Evolutionary conservation across 2,797 vertebrate genomes (phyloP), one percentile per base, ranked within the genome.

Genomic region (Hippoglossus hippoglossus): DNA sequence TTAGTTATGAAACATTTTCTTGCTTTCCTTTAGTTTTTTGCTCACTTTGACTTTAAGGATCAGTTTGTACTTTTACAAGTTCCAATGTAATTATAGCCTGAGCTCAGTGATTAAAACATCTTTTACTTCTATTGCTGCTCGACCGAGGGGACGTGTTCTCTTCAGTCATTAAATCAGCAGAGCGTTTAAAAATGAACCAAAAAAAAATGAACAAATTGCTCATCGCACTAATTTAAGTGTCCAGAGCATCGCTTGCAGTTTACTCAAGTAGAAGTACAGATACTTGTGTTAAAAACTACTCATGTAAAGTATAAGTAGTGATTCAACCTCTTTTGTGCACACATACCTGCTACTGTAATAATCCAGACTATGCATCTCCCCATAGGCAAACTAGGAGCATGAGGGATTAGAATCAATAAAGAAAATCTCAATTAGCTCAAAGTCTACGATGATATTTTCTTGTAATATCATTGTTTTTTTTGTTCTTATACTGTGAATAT

Each of bases 161-260:
- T 57, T 44, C 51, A 7, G 10, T 52, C 50, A 52, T 6, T 11
- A 26, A 21, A 25, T 53, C 51, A 53, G 5, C 51, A 9, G 47
- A 41, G 12, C 13, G 39, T 41, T 41, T 41, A 34, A 34, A 34
- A 11, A 13, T 41, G 12, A 21, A 49, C 7, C 47, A 15, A n/a
- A 11, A 21, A 56, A 83, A 66, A 22, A 9, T 34, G 51, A 60
- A 60, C 67, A 65, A 28, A 36, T 41, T 68, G 58, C 52, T 65
- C 36, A 36, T 9, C 36, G 46, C 52, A 28, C 24, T 55, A 53
- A 82, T 77, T 58, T 41, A 62, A 70, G 51, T 74, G 12, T 63
- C 57, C 9, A 34, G 7, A 31, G 28, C 28, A 31, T 31, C 7
- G 28, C 28, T 31, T 31, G 28, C 7, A 31, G 28, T 31, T 31